Conservation (phyloP, 2,797 vertebrate genomes). For the Euphonia xanthogaster region DNA sequence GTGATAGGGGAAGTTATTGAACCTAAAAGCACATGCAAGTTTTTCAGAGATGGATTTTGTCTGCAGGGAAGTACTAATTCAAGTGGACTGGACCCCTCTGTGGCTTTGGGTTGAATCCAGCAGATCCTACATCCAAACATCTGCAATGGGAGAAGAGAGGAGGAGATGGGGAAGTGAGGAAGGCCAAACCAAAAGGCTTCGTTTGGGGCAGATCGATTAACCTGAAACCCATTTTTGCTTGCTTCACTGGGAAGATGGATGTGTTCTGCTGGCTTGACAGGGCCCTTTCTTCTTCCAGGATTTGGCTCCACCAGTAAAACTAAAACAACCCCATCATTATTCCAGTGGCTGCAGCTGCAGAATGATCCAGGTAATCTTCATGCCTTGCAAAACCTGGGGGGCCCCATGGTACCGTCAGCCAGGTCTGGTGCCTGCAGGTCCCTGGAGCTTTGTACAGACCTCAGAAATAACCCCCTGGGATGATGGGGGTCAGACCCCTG, state of each 20-base stretch:
- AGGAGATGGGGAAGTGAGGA: neutral
- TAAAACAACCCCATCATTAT: neutral
- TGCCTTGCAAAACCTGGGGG: neutral
- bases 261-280: conserved; percentile 41
- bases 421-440: neutral
- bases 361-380: neutral
- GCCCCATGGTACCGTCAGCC: neutral
- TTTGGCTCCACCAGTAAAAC: neutral
- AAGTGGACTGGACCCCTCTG: neutral
- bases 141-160: neutral
- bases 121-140: neutral
- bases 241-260: neutral
- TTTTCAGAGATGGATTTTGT: conserved; percentile 10
- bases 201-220: neutral
- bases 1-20: neutral
- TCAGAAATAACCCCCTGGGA: accelerated
- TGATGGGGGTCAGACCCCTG: accelerated
- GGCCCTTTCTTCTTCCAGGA: neutral
- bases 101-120: conserved; percentile 46
- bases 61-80: conserved; percentile 8
- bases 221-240: neutral
- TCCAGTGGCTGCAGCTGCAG: neutral
- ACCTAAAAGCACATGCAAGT: neutral
- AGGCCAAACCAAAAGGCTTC: conserved; percentile 9
- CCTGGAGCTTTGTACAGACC: neutral